phyloP scores from a whole-genome alignment of 2,888 invertebrate genomes.

The Marasmarcha lunaedactyla region DNA sequence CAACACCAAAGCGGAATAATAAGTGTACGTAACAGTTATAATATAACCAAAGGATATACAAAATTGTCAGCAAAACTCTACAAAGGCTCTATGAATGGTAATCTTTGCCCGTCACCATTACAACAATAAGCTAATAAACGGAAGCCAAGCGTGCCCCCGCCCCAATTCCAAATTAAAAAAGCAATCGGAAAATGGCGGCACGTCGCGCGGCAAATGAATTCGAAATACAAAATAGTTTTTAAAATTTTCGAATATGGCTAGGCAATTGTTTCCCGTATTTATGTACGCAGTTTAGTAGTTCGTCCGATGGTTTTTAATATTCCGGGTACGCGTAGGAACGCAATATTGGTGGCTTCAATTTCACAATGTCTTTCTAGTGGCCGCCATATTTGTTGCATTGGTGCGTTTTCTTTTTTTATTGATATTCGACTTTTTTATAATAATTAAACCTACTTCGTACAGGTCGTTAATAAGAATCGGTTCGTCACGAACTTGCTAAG shows the following conservation, averaged over 20 bases:
- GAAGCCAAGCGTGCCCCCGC: constrained; percentile 26
- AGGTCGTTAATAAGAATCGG: too few species aligned
- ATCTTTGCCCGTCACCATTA: too few species aligned
- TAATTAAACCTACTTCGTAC: too few species aligned
- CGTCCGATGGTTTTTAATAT: constrained; percentile 54
- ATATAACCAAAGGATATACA: too few species aligned
- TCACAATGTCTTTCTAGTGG: constrained; percentile 48
- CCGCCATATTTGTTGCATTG: constrained; percentile 34
- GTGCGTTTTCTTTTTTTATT: constrained; percentile 26
- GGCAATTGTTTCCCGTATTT: constrained; percentile 57
- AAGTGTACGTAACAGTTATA: too few species aligned
- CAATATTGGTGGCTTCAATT: constrained; percentile 38
- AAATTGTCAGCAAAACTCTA: too few species aligned
- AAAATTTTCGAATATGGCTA: constrained; percentile 53
- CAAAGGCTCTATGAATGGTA: too few species aligned
- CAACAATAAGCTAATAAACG: constrained; percentile 21
- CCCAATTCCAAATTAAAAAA: constrained; percentile 24
- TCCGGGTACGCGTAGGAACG: constrained; percentile 49
- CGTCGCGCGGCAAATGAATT: constrained; percentile 26
- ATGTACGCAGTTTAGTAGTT: constrained; percentile 12
- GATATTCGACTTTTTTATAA: background rate
- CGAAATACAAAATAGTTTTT: constrained; percentile 69
- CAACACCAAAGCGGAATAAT: too few species aligned
- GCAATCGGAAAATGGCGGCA: constrained; percentile 17
- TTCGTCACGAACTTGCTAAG: too few species aligned